Percentiles rank a stretch among this genome's conserved stretches.
Evolutionary conservation across 2,113 vertebrate species (phyloP).

Genomic region (Ochotona curzoniae): DNA sequence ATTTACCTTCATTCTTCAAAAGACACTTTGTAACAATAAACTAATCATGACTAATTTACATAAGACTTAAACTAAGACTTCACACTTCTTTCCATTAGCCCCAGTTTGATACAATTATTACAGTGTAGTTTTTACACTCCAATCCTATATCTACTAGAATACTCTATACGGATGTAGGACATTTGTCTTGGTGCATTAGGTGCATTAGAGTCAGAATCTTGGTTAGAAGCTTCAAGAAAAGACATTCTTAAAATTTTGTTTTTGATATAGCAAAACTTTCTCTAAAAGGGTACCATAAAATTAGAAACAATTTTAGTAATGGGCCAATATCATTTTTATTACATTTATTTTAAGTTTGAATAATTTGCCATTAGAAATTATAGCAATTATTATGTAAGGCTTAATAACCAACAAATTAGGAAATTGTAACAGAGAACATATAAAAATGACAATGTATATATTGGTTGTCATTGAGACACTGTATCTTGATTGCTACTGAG

Average conservation of each 20-base stretch:
- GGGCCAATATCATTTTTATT: not conserved
- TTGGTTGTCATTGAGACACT: constrained; percentile 34
- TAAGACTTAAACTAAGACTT: not conserved
- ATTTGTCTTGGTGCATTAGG: not conserved
- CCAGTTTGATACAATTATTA: not conserved
- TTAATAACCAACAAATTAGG: constrained; percentile 43
- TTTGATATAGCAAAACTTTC: constrained; percentile 48
- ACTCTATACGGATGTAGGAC: not conserved
- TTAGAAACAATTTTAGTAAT: constrained; percentile 54
- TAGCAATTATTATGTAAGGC: not conserved
- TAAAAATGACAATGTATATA: constrained; percentile 9
- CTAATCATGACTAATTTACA: not conserved
- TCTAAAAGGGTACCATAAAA: constrained; percentile 27
- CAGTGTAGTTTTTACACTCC: not conserved
- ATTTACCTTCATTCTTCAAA: constrained; percentile 22
- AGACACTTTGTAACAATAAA: constrained; percentile 33
- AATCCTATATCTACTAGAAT: constrained; percentile 40
- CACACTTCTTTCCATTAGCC: not conserved
- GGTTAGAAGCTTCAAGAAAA: constrained; percentile 18
- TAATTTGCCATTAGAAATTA: not conserved
- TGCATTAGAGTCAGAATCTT: not conserved
- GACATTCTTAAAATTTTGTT: constrained; percentile 50
- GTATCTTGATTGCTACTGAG: not conserved
- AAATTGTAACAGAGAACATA: constrained; percentile 31
- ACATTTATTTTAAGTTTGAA: constrained; percentile 35